These are phyloP conservation scores for Corvus hawaiiensis DNA, from an alignment of 2,113 vertebrate species.

Conservation along the genomic window DNA sequence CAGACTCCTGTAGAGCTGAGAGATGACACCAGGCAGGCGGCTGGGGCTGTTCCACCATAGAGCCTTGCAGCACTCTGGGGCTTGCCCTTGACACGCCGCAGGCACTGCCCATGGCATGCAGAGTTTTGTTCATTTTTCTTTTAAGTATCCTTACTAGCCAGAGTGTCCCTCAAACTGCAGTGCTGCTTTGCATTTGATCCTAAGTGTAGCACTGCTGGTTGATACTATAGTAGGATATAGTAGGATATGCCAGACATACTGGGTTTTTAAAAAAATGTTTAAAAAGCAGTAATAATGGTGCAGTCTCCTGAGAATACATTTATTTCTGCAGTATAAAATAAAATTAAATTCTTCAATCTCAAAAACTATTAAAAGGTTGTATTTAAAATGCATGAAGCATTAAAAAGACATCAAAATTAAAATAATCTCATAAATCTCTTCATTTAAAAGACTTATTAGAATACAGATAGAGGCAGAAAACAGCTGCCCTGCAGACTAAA, in stretches of 20 bases:
- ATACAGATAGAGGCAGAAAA: constrained; percentile 76
- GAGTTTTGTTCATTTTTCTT: background rate
- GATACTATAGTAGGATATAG: background rate
- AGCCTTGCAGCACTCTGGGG: fast-evolving
- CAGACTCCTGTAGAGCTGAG: background rate
- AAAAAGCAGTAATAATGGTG: constrained; percentile 78
- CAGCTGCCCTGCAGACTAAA: constrained; percentile 72
- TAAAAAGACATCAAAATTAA: constrained; percentile 86
- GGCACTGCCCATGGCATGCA: background rate
- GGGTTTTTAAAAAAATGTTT: background rate
- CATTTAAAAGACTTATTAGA: constrained; percentile 81
- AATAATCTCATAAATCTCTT: constrained; percentile 85
- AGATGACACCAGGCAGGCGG: background rate
- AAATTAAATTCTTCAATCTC: constrained; percentile 81
- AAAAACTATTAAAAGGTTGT: constrained; percentile 81
- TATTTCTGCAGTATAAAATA: constrained; percentile 78
- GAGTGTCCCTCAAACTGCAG: background rate
- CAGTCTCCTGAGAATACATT: constrained; percentile 84
- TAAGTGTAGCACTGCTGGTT: background rate
- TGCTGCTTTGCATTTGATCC: background rate
- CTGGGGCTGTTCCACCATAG: background rate
- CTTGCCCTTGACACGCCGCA: background rate
- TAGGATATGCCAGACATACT: background rate
- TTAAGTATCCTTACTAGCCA: background rate
- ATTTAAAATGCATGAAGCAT: constrained; percentile 84